Base-by-base conservation (phyloP, 2,113 vertebrate genomes). In the Passerina amoena region DNA sequence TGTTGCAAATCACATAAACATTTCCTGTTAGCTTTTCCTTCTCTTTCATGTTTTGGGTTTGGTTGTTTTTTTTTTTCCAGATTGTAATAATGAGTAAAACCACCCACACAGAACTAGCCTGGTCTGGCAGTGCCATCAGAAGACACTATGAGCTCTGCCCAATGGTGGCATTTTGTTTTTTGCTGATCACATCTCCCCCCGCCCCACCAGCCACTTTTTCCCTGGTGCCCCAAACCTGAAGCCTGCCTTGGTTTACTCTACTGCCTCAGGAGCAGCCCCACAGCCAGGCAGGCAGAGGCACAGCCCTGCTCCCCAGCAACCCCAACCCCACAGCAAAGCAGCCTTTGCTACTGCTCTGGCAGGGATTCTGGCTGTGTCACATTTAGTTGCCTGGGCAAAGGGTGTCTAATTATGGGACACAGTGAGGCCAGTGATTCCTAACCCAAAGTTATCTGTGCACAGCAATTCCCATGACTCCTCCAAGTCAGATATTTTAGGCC, bases 151-250 rank as follows among this genome's bases (percentile, higher is more conserved):
- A 69, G 25, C 14, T 69, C 63, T 61, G 54, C 48, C 31, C 22
- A 10, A 4, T 3, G 9, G 25, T 1, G 0, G 11, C 11, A 2
- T 12, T 90, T 72, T 0, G 3, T 4, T 85, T 47, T 78, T 51
- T 42, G 4, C 57, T 88, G 70, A 18, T 18, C 33, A 33, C 10
- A 24, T 90, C 47, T 54, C 33, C 35, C 54, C 40, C 17, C 11
- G 11, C 15, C 28, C 38, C 6, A 12, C 20, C 77, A 72, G 25
- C 13, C 1, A 0, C 68, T 72, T 3, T 0, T 9, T 42, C 25
- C 27, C 7, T 13, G 2, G 0, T 27, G 6, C 23, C 35, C 40
- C 48, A 72, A 30, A 51, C 1, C 2, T 6, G 4, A 93, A 28
- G 56, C 35, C 13, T 17, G 64, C 75, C 35, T 31, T 45, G 48